Conservation (phyloP, 1,140 invertebrate genomes). For the Pachypeltis micranthus region DNA sequence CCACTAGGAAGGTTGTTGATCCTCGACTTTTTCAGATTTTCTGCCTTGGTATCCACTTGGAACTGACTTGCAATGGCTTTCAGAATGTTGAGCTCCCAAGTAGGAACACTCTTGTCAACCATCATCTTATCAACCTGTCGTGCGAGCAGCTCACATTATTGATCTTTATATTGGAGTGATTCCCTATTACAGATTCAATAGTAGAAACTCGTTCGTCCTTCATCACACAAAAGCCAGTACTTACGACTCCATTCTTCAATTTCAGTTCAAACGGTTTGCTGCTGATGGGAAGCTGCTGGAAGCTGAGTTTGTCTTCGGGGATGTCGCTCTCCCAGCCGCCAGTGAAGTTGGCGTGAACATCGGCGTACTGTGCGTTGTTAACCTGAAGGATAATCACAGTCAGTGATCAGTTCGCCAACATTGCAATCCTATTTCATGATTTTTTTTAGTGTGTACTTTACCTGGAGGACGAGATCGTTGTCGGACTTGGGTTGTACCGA, state of each 20-base stretch:
- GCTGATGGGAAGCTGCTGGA: constrained; percentile 38
- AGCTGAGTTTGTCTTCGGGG: constrained; percentile 38
- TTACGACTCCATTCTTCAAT: constrained; percentile 42
- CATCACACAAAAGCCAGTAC: too few species aligned
- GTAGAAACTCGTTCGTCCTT: too few species aligned
- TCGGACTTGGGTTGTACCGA: constrained; percentile 26
- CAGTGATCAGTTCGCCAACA: too few species aligned
- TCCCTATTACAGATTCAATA: too few species aligned
- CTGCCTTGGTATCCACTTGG: constrained; percentile 45
- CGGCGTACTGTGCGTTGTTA: constrained; percentile 39
- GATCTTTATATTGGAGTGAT: too few species aligned
- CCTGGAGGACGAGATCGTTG: background rate
- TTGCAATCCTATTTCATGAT: too few species aligned
- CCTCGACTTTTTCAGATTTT: constrained; percentile 34
- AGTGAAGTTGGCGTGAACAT: constrained; percentile 40
- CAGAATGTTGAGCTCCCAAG: constrained; percentile 52
- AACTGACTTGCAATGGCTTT: constrained; percentile 50
- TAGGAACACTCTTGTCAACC: constrained; percentile 39
- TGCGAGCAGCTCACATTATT: too few species aligned
- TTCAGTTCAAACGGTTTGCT: constrained; percentile 47
- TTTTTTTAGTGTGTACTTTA: too few species aligned
- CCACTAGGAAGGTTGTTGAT: constrained; percentile 40
- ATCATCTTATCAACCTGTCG: constrained; percentile 39
- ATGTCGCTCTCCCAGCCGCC: constrained; percentile 37
- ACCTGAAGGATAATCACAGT: too few species aligned